Evolutionary conservation across 1,140 invertebrate genomes (phyloP).

Genomic region (Kradibia gibbosae): DNA sequence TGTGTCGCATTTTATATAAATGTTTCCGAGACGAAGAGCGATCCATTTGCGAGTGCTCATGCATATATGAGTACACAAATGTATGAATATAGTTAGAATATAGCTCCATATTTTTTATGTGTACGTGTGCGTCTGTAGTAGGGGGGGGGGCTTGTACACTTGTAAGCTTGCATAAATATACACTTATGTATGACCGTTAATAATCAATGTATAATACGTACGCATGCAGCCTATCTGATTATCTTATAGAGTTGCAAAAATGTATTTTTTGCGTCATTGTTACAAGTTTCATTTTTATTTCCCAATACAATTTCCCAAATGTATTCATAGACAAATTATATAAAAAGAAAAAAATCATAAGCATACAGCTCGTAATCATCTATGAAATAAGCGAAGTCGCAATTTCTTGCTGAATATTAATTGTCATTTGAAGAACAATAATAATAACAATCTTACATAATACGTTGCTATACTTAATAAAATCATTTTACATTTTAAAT

Average conservation of each 20-base stretch:
- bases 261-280: background rate
- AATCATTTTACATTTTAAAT: too few relatives aligned
- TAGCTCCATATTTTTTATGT: too few relatives aligned
- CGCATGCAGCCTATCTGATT: background rate
- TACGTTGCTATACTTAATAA: too few relatives aligned
- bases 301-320: background rate
- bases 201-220: background rate
- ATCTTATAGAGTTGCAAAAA: constrained; percentile 14
- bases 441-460: too few relatives aligned
- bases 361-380: too few relatives aligned
- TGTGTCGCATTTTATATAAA: constrained; percentile 25
- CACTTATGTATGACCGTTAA: background rate
- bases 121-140: too few relatives aligned
- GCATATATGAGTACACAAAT: too few relatives aligned
- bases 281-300: background rate
- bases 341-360: too few relatives aligned
- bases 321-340: background rate
- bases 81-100: too few relatives aligned
- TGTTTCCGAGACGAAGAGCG: constrained; percentile 9
- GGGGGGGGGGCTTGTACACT: background rate
- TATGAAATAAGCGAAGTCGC: too few relatives aligned
- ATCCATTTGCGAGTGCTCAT: background rate
- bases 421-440: too few relatives aligned
- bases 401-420: too few relatives aligned
- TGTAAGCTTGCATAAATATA: background rate